Conservation (phyloP, 2,888 invertebrate species). For the Dione vanillae region DNA sequence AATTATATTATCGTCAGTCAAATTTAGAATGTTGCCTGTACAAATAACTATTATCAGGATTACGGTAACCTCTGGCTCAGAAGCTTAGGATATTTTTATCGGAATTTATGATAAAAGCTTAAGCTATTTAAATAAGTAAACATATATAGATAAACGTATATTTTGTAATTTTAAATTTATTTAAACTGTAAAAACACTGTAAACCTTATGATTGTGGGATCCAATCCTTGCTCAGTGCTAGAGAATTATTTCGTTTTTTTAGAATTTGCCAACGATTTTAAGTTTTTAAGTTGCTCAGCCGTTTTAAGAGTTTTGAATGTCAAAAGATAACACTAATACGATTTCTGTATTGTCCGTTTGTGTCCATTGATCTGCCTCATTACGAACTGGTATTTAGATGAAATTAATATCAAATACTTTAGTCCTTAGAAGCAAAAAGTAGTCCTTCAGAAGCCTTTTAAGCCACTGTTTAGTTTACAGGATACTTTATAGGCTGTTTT, state of each 20-base stretch:
- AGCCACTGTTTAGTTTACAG: constrained; percentile 5
- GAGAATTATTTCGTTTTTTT: no score
- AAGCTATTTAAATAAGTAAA: neutral
- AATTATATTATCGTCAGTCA: constrained; percentile 9
- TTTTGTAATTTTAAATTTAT: no score
- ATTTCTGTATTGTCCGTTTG: neutral
- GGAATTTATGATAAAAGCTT: neutral
- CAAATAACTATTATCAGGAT: neutral
- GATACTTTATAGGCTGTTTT: constrained; percentile 26
- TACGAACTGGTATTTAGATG: no score
- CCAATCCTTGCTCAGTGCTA: no score
- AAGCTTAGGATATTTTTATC: constrained; percentile 7
- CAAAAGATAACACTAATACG: neutral
- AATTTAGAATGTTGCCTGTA: neutral
- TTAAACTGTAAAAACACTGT: no score
- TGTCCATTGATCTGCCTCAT: neutral
- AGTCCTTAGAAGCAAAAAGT: no score
- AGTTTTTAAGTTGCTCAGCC: no score
- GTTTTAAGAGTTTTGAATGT: neutral
- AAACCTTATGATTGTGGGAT: no score
- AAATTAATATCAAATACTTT: no score
- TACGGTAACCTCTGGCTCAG: constrained; percentile 2
- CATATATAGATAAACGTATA: no score
- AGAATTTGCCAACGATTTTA: no score
- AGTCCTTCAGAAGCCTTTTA: neutral